phyloP scores from a whole-genome alignment of 2,888 invertebrate species.

The Ophion ventricosus region DNA sequence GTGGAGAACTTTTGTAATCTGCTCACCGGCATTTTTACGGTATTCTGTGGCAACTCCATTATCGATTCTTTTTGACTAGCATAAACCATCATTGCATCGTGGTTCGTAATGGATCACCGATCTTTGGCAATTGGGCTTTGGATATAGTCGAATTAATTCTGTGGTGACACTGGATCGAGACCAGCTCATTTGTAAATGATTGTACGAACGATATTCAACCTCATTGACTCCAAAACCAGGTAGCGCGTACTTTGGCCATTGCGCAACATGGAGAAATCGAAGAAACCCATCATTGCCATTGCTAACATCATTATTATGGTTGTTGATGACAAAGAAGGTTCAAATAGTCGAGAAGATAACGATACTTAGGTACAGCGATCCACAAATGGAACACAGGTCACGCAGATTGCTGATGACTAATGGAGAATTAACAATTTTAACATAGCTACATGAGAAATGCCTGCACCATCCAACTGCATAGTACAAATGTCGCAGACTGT shows the following conservation, averaged over 20 bases:
- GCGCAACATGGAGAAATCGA: too few species aligned
- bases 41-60: background rate
- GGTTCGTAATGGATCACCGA: too few species aligned
- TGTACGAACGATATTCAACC: too few species aligned
- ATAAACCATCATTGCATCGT: background rate
- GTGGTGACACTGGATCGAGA: background rate
- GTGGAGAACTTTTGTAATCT: constrained; percentile 1
- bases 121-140: background rate
- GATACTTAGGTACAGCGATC: too few species aligned
- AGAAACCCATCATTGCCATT: too few species aligned
- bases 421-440: background rate
- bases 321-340: too few species aligned
- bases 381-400: too few species aligned
- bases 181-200: background rate
- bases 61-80: background rate
- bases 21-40: background rate
- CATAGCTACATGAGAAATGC: background rate
- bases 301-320: too few species aligned
- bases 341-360: too few species aligned
- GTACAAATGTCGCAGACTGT: background rate
- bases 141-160: background rate
- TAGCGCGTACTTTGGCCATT: too few species aligned
- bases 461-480: background rate
- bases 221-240: too few species aligned
- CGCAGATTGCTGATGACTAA: background rate